Base-by-base conservation (phyloP, 2,888 invertebrate species). In the Parasteatoda lunata region DNA sequence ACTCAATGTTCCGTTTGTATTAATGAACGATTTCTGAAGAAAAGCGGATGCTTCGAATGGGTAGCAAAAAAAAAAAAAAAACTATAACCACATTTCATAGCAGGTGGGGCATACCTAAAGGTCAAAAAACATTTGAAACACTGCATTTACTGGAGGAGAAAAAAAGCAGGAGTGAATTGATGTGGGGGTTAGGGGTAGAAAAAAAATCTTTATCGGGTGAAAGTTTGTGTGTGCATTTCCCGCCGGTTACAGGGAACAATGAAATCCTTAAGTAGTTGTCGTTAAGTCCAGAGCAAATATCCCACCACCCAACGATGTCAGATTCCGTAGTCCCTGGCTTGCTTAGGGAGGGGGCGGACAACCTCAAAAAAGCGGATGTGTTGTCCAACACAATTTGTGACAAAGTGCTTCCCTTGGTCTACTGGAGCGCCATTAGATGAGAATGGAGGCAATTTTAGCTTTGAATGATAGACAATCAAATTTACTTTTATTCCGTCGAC, bases 201-300 rank as follows among this genome's bases (percentile, higher is more conserved):
- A n/a, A n/a, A n/a, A n/a, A n/a, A n/a, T n/a, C n/a, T n/a, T n/a
- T n/a, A 30, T 30, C 30, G 30, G 30, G 30, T 30, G 48, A 73
- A 64, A 64, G 9, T 30, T 8, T 59, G 8, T 59, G 13, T 59
- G n/a, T n/a, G 59, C 59, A 13, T 65, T 49, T 51, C 59, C 45
- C 51, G n/a, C 5, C 47, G n/a, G 7, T 51, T 52, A 30, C 30
- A 30, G 30, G 30, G 30, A 71, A 76, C 85, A 85, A 85, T 80
- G 76, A 69, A 80, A 76, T 85, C 76, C 79, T 69, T 70, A 76
- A 85, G 85, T 85, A 85, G 79, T 85, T 85, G 85, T 85, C 85
- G 79, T 80, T 79, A 70, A 79, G 70, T 65, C 85, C 73, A 76
- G 76, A 85, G 75, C 76, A 85, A 85, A 85, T 79, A 80, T 79